Conservation (phyloP, 2,113 vertebrate genomes). For the Mus musculus region DNA sequence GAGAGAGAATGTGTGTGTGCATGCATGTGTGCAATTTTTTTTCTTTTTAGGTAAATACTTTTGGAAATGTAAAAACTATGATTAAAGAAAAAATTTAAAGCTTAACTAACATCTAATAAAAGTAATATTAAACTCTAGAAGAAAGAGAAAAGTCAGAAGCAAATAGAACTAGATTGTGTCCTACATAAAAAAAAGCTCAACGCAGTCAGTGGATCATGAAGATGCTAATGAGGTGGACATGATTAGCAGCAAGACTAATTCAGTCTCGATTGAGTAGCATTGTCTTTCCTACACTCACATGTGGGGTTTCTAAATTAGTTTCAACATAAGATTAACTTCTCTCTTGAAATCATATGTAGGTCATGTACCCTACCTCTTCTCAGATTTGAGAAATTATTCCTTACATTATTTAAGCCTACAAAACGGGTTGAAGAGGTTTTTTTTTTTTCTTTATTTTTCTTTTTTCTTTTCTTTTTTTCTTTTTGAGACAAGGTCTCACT, state of each 20-base stretch:
- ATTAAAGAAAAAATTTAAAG: constrained; percentile 5
- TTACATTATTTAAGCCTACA: constrained; percentile 46
- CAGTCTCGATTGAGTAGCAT: not conserved
- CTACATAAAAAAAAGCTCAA: not conserved
- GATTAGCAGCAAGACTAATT: not conserved
- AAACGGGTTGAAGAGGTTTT: not conserved
- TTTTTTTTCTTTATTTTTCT: not conserved
- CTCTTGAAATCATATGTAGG: constrained; percentile 23
- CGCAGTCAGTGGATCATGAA: not conserved
- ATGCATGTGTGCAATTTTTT: not conserved
- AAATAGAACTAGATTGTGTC: constrained; percentile 7
- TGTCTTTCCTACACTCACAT: not conserved
- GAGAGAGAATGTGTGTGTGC: no score
- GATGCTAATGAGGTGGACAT: not conserved
- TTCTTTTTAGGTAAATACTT: constrained; percentile 19
- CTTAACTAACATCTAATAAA: not conserved
- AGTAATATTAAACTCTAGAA: constrained; percentile 22
- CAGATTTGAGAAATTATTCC: constrained; percentile 28
- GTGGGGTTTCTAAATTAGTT: not conserved
- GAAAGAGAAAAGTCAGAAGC: not conserved
- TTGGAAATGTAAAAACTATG: constrained; percentile 49
- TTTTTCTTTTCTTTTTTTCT: no score
- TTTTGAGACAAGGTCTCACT: not conserved
- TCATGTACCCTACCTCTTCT: not conserved
- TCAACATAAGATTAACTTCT: not conserved